A percentile compares a stretch with the other conserved stretches of the same genome.
These are phyloP conservation scores for Dasysyrphus tricinctus DNA, from an alignment of 2,888 invertebrate species.

Conservation along the genomic window DNA sequence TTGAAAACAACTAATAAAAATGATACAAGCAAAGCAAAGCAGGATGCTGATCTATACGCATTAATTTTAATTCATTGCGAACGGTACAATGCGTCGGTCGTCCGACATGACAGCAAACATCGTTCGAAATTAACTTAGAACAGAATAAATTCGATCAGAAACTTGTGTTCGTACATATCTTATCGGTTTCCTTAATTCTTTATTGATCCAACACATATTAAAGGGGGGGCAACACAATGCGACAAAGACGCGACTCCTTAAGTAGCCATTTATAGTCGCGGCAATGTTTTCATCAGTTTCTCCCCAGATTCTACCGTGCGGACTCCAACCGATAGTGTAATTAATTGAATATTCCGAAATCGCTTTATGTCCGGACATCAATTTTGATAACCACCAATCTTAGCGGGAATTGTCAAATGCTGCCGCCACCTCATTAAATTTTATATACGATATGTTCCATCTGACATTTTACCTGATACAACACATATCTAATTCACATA, in stretches of 20 bases:
- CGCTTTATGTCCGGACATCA: slow-evolving; percentile 51
- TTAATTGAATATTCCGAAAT: slow-evolving; percentile 69
- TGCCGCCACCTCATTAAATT: slow-evolving; percentile 60
- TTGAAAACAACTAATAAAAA: slow-evolving; percentile 21
- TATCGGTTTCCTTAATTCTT: slow-evolving; percentile 50
- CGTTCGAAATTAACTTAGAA: not conserved
- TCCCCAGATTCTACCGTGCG: not conserved
- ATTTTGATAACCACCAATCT: slow-evolving; percentile 43
- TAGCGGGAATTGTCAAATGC: slow-evolving; percentile 62
- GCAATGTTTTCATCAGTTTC: slow-evolving; percentile 67
- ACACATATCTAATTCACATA: slow-evolving; percentile 44
- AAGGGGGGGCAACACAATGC: slow-evolving; percentile 1
- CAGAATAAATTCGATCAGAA: not conserved
- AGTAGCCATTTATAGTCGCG: slow-evolving; percentile 74
- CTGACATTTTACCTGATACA: slow-evolving; percentile 39
- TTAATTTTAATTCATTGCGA: slow-evolving; percentile 54
- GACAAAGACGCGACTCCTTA: slow-evolving; percentile 59
- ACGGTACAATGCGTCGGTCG: slow-evolving; percentile 31
- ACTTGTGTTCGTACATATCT: slow-evolving; percentile 5
- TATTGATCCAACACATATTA: slow-evolving; percentile 55
- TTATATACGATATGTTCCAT: slow-evolving; percentile 63
- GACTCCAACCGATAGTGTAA: slow-evolving; percentile 35
- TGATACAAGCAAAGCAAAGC: slow-evolving; percentile 3
- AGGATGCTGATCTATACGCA: slow-evolving; percentile 40
- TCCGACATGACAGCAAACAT: slow-evolving; percentile 66